Conservation (phyloP, 1,140 invertebrate species). For the Orussus abietinus region DNA sequence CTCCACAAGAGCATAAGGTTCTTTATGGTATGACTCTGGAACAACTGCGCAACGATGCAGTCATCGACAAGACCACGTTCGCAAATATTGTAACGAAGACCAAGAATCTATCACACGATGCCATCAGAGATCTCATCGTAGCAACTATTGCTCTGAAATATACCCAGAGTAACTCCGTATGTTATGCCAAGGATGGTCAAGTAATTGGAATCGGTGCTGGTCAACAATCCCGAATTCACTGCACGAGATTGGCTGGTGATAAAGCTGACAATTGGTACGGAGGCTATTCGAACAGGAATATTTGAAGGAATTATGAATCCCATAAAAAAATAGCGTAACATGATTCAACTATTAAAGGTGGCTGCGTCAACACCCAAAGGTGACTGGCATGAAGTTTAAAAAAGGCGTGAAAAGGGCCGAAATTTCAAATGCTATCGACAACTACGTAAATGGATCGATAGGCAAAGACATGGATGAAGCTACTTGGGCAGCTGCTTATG, state of each 20-base stretch:
- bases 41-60: conserved; percentile 87
- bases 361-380: conserved; percentile 89
- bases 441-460: conserved; percentile 87
- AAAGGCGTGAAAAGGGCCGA: conserved; percentile 87
- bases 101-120: conserved; percentile 67
- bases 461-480: conserved; percentile 67
- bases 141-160: conserved; percentile 97
- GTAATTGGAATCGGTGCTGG: conserved; percentile 96
- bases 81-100: conserved; percentile 78
- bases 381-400: conserved; percentile 83
- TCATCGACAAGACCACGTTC: conserved; percentile 78
- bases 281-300: neutral
- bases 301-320: conserved; percentile 1
- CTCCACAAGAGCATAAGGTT: conserved; percentile 76
- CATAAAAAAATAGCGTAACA: neutral
- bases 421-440: conserved; percentile 94
- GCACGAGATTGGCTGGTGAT: conserved; percentile 92
- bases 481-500: conserved; percentile 69
- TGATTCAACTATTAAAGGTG: conserved; percentile 61
- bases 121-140: conserved; percentile 87
- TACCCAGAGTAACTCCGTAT: conserved; percentile 96
- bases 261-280: conserved; percentile 92
- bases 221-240: conserved; percentile 96
- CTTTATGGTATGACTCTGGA: conserved; percentile 90
- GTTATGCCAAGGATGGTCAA: conserved; percentile 87